Conservation (phyloP, 2,888 invertebrate species). For the Polymixis flavicincta region DNA sequence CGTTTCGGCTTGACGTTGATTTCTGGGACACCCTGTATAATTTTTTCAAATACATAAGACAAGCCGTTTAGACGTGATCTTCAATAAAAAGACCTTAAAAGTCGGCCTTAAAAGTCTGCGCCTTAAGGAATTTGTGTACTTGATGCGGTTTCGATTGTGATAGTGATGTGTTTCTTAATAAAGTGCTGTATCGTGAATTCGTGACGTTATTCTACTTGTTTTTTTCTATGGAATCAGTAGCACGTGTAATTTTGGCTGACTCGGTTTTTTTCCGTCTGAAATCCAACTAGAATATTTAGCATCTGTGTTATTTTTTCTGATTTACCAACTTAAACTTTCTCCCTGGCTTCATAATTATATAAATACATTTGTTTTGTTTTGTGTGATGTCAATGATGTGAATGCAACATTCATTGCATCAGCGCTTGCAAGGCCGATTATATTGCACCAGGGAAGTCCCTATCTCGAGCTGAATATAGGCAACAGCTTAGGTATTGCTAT, state of each 20-base stretch:
- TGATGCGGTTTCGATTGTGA: background rate
- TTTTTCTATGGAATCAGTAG: conserved; percentile 8
- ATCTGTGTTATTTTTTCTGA: background rate
- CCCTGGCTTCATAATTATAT: background rate
- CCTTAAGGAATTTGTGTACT: too few relatives aligned
- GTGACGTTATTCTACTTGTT: background rate
- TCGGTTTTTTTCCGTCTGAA: background rate
- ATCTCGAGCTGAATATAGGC: background rate
- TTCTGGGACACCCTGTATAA: too few relatives aligned
- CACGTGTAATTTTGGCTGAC: background rate
- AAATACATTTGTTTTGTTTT: background rate
- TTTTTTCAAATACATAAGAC: too few relatives aligned
- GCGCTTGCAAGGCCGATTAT: background rate
- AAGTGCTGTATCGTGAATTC: background rate
- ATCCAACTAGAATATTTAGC: background rate
- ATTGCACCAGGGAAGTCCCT: conserved; percentile 8
- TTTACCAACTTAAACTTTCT: background rate
- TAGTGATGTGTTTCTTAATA: background rate
- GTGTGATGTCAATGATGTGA: conserved; percentile 8
- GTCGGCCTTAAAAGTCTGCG: too few relatives aligned
- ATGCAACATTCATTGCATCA: conserved; percentile 34
- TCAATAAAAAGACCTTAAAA: too few relatives aligned
- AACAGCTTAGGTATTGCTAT: background rate
- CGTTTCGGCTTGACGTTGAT: too few relatives aligned
- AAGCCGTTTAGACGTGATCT: too few relatives aligned